Evolutionary conservation across 2,888 invertebrate genomes (phyloP).

Genomic region (Nebria salina): DNA sequence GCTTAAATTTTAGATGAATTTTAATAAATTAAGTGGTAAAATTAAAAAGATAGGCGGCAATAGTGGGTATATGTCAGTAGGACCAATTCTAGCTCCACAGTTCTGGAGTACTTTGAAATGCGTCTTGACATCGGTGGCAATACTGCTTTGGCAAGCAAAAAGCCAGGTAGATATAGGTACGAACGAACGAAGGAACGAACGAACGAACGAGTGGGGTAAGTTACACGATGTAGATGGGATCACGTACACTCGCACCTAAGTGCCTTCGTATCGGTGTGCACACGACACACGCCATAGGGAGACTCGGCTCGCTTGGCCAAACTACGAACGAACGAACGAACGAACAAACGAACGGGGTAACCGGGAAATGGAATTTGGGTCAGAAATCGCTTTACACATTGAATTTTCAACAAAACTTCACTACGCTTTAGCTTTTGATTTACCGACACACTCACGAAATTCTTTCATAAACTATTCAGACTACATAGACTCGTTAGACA

Average conservation of each 20-base stretch:
- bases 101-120: no score
- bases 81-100: no score
- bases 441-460: not conserved
- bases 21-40: no score
- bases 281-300: slow-evolving; percentile 8
- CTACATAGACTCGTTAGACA: not conserved
- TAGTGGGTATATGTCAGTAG: no score
- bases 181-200: not conserved
- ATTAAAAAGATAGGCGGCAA: no score
- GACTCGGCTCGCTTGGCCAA: not conserved
- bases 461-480: not conserved
- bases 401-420: not conserved
- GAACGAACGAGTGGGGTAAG: not conserved
- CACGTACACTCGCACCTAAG: slow-evolving; percentile 26
- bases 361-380: not conserved
- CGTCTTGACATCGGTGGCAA: no score
- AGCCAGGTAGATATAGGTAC: no score
- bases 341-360: not conserved
- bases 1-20: no score
- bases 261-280: slow-evolving; percentile 29
- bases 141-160: no score
- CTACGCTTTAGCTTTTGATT: not conserved
- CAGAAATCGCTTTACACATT: not conserved
- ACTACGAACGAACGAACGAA: not conserved
- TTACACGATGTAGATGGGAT: slow-evolving; percentile 23